phyloP scores from a whole-genome alignment of 2,113 vertebrate species.

The Osmerus mordax region DNA sequence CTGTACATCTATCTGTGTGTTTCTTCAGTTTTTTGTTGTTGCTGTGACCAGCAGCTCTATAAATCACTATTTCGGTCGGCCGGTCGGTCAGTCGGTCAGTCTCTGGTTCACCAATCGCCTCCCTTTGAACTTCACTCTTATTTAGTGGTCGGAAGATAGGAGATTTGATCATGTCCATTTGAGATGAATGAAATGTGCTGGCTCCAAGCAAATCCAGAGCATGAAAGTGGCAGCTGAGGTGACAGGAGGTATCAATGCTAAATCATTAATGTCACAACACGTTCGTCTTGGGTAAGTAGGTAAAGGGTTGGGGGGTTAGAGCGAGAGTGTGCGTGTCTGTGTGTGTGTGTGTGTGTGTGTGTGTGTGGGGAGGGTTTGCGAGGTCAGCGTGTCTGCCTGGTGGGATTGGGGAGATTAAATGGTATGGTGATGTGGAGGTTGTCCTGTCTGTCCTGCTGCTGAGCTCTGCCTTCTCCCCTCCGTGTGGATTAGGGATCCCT shows the following conservation, averaged over 20 bases:
- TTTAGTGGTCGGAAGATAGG: too few relatives aligned
- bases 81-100: neutral
- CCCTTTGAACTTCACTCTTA: neutral
- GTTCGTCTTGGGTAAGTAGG: too few relatives aligned
- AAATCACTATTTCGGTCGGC: neutral
- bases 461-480: constrained; percentile 44
- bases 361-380: neutral
- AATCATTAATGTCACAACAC: too few relatives aligned
- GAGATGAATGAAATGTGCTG: neutral
- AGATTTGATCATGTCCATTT: neutral
- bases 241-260: too few relatives aligned
- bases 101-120: neutral
- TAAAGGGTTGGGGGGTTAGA: constrained; percentile 6
- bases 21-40: too few relatives aligned
- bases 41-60: neutral
- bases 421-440: constrained; percentile 33
- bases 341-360: constrained; percentile 23
- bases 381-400: neutral
- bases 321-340: constrained; percentile 24
- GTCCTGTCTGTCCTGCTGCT: constrained; percentile 21
- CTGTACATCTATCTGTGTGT: too few relatives aligned
- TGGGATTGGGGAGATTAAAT: constrained; percentile 50
- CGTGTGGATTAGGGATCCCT: constrained; percentile 50
- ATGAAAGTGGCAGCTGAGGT: too few relatives aligned
- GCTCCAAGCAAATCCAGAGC: neutral